Conservation (phyloP, 2,797 vertebrate species). For the Columba guinea region DNA sequence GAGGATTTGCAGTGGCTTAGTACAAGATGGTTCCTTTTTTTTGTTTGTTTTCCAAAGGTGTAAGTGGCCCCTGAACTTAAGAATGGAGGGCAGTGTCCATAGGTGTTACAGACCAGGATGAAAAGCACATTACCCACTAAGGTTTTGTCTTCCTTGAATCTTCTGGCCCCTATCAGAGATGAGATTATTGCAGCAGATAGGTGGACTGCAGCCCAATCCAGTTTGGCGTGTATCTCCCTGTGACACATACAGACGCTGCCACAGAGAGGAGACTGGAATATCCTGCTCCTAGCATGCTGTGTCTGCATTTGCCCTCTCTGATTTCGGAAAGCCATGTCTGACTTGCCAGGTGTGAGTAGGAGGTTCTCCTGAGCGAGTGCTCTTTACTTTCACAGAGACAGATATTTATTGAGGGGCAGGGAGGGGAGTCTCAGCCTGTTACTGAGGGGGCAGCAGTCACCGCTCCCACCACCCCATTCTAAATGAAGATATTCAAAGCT, state of each 20-base stretch:
- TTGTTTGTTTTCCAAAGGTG: neutral
- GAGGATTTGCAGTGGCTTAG: neutral
- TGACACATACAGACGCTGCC: constrained; percentile 45
- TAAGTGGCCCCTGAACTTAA: neutral
- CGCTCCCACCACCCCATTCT: neutral
- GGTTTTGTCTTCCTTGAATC: constrained; percentile 10
- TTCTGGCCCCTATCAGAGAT: constrained; percentile 26
- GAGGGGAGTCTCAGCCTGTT: neutral
- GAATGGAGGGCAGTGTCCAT: neutral
- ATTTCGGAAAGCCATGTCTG: neutral
- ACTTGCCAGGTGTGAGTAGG: neutral
- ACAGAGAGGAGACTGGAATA: constrained; percentile 3
- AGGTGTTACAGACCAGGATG: neutral
- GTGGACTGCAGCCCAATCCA: neutral
- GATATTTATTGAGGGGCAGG: neutral
- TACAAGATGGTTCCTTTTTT: neutral
- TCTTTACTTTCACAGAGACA: neutral
- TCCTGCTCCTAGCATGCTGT: constrained; percentile 13
- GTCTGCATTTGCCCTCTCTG: neutral
- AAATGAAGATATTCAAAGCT: rapidly evolving
- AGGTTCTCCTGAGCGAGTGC: neutral
- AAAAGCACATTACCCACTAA: neutral
- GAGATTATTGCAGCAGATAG: neutral
- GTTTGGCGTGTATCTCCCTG: neutral
- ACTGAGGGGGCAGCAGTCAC: neutral